Conservation (phyloP, 2,113 vertebrate species). For the Ophthalmolycus amberensis region DNA sequence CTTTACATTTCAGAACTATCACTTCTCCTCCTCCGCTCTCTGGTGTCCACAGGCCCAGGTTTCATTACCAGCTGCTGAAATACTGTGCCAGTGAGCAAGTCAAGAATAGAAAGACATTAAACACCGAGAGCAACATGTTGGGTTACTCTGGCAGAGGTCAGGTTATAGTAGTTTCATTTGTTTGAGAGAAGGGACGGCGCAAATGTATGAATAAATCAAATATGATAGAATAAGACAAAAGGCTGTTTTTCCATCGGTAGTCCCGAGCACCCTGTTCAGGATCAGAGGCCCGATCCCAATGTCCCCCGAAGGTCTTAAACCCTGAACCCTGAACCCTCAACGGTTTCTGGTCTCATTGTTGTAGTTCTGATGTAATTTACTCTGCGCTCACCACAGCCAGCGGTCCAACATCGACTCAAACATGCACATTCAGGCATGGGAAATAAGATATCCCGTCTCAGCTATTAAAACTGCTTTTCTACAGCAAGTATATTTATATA, state of each 20-base stretch:
- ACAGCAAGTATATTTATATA: no score
- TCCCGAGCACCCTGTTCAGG: neutral
- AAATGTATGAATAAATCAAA: neutral
- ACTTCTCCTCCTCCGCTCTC: neutral
- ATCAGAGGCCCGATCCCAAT: neutral
- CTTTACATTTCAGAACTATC: neutral
- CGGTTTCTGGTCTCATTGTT: slow-evolving; percentile 19
- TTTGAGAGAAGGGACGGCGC: neutral
- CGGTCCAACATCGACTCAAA: slow-evolving; percentile 4
- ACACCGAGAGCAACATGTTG: slow-evolving; percentile 15
- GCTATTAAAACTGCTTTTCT: neutral
- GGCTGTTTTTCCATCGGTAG: neutral
- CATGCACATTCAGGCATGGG: slow-evolving; percentile 7
- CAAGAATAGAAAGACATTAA: slow-evolving; percentile 25
- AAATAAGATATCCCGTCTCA: slow-evolving; percentile 20
- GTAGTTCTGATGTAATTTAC: slow-evolving; percentile 9
- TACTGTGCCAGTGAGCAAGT: neutral
- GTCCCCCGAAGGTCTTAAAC: no score
- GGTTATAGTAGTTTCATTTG: neutral
- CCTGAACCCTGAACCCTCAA: no score
- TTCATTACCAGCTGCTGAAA: slow-evolving; percentile 2
- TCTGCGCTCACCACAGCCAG: neutral
- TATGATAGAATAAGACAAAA: neutral
- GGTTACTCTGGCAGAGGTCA: slow-evolving; percentile 25
- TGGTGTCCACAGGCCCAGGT: neutral